Evolutionary conservation across 2,888 invertebrate genomes (phyloP).

Genomic region (Abrostola tripartita): DNA sequence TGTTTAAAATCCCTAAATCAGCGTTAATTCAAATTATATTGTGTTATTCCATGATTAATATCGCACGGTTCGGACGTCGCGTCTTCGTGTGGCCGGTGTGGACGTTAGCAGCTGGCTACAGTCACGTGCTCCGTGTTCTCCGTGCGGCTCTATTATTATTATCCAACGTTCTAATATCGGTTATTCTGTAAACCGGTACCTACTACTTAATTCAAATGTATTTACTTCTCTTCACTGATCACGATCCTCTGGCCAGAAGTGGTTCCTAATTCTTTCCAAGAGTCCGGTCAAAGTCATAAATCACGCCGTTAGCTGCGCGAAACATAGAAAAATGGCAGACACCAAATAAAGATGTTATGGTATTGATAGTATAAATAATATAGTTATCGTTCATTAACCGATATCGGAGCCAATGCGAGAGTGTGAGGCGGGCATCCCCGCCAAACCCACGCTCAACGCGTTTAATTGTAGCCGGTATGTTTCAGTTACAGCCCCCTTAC

Average conservation of each 20-base stretch:
- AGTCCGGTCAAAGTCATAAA: no score
- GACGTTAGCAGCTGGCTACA: slow-evolving; percentile 41
- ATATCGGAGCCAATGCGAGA: neutral
- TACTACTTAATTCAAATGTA: neutral
- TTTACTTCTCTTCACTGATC: neutral
- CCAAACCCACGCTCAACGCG: neutral
- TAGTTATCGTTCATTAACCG: neutral
- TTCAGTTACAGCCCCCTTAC: neutral
- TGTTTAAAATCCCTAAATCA: no score
- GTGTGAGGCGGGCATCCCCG: neutral
- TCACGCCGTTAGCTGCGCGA: no score
- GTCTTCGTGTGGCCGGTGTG: slow-evolving; percentile 47
- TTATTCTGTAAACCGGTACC: slow-evolving; percentile 5
- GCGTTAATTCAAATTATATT: no score
- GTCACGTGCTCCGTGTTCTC: slow-evolving; percentile 53
- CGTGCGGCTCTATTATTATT: slow-evolving; percentile 51
- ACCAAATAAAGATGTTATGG: neutral
- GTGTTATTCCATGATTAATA: slow-evolving; percentile 37
- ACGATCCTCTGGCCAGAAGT: no score
- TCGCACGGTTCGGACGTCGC: slow-evolving; percentile 32
- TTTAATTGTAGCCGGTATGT: neutral
- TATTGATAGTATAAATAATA: neutral
- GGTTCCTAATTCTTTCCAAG: no score
- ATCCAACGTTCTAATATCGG: slow-evolving; percentile 17
- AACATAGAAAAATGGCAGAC: no score